Evolutionary conservation across 2,888 invertebrate genomes (phyloP).

Genomic region (Tinea pellionella): DNA sequence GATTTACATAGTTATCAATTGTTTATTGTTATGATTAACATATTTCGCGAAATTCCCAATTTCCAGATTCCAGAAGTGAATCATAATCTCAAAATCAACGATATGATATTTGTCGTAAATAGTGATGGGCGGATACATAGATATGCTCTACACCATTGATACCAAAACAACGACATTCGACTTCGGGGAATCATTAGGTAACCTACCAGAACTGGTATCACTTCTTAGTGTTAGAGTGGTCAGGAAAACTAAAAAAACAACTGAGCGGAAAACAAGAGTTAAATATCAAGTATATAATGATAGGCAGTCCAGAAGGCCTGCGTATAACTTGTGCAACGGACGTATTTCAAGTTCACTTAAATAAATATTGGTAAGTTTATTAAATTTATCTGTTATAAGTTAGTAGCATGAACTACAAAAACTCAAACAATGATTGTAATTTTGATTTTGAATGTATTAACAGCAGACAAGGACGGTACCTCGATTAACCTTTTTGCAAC

Average conservation of each 20-base stretch:
- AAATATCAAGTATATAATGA: background rate
- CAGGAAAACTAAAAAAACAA: conserved; percentile 4
- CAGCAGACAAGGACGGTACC: background rate
- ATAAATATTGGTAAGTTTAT: background rate
- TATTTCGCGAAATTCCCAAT: too few relatives aligned
- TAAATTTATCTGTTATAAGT: background rate
- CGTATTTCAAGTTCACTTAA: background rate
- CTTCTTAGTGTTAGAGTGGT: background rate
- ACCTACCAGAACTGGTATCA: background rate
- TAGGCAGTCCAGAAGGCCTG: background rate
- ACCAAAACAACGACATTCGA: background rate
- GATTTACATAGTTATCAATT: too few relatives aligned
- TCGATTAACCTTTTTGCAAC: background rate
- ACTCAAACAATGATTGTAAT: background rate
- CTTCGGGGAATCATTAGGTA: background rate
- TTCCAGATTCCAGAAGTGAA: background rate
- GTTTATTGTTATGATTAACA: too few relatives aligned
- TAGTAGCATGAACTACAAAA: background rate
- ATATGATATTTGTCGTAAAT: too few relatives aligned
- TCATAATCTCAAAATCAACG: background rate
- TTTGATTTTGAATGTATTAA: background rate
- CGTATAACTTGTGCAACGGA: background rate
- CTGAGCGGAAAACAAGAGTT: background rate
- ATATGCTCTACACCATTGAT: too few relatives aligned
- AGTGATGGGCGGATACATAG: too few relatives aligned